Evolutionary conservation across 23 tunicate species (phyloP).

Genomic region (Ciona savignyi): DNA sequence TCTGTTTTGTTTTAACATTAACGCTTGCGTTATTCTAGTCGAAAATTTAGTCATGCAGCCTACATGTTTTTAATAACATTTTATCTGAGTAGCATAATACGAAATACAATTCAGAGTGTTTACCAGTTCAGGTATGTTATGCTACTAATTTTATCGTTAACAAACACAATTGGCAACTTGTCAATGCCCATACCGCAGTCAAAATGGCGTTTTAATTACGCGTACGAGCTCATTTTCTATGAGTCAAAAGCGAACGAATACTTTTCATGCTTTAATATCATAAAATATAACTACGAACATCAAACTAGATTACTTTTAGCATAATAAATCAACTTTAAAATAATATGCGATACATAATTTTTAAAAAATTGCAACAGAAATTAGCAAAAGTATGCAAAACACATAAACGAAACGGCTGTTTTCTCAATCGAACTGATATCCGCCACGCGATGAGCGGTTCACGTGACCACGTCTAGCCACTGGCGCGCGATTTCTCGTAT

Average conservation of each 20-base stretch:
- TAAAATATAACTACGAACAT: background rate
- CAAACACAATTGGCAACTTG: no score
- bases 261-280: background rate
- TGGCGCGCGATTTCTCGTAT: slow-evolving; percentile 14
- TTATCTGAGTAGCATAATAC: no score
- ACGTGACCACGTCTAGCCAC: slow-evolving; percentile 9
- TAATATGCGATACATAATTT: background rate
- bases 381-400: background rate
- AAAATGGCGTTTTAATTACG: background rate
- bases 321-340: no score
- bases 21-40: no score
- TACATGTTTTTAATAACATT: no score
- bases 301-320: background rate
- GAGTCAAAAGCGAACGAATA: background rate
- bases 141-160: no score
- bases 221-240: background rate
- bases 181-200: no score
- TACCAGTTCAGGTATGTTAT: no score
- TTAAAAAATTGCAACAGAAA: background rate
- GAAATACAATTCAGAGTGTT: no score
- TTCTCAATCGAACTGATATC: background rate
- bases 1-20: no score
- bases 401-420: background rate
- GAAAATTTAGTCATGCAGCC: no score
- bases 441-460: slow-evolving; percentile 8